Percentiles rank a stretch among this genome's conserved stretches.
These are phyloP conservation scores for Antechinus flavipes DNA, from an alignment of 2,113 vertebrate genomes.

Conservation along the genomic window DNA sequence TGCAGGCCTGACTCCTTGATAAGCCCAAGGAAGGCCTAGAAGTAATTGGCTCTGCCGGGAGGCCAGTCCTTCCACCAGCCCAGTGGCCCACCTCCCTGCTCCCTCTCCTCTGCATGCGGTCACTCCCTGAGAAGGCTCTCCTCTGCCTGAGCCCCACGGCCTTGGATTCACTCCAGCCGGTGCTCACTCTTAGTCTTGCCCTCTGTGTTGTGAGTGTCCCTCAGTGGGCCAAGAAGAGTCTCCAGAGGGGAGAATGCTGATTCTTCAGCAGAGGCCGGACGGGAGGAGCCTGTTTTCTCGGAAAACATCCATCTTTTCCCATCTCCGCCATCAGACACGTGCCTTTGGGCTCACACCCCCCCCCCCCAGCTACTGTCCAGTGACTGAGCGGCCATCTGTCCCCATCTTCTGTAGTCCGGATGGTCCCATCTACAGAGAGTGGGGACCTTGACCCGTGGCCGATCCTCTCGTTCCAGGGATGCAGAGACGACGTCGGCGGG, in stretches of 20 bases:
- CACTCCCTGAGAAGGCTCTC: neutral
- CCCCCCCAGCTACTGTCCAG: neutral
- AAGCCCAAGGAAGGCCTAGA: neutral
- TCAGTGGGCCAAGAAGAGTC: neutral
- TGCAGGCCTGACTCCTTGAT: neutral
- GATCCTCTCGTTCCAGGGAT: slow-evolving; percentile 86
- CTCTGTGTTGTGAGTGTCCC: neutral
- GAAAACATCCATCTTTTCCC: neutral
- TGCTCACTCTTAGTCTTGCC: neutral
- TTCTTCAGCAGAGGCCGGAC: neutral
- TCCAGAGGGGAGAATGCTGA: neutral
- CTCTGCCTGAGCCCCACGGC: neutral
- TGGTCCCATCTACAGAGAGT: neutral
- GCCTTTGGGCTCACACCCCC: neutral
- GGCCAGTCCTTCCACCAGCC: neutral
- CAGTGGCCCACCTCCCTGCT: neutral
- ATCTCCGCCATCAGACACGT: neutral
- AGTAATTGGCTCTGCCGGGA: neutral
- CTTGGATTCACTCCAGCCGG: neutral
- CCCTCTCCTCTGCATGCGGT: neutral
- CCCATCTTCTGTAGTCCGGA: neutral
- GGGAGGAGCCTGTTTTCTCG: neutral
- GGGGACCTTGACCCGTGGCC: neutral
- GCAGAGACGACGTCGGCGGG: slow-evolving; percentile 95
- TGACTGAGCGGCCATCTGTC: neutral